These are phyloP conservation scores for Ctenochaetus hawaiiensis DNA, from an alignment of 2,797 vertebrate species.

Conservation along the genomic window DNA sequence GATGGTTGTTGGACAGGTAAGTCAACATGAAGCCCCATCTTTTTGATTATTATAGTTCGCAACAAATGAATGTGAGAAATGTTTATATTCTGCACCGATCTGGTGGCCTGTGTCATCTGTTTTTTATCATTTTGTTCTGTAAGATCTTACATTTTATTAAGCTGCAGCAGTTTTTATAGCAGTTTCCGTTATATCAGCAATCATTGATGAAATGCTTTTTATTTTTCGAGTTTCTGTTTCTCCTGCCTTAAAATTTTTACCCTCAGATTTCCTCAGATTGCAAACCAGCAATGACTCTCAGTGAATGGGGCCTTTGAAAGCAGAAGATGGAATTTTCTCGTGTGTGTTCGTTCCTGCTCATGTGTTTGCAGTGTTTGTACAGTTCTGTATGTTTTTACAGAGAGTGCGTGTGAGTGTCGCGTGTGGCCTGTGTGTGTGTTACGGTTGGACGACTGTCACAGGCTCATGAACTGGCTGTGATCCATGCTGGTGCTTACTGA, in stretches of 20 bases:
- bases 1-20: constrained; percentile 16
- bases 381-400: constrained; percentile 72
- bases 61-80: not conserved
- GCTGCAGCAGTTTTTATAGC: not conserved
- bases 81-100: not conserved
- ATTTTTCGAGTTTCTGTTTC: constrained; percentile 3
- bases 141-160: not conserved
- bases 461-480: constrained; percentile 71
- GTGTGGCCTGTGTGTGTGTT: constrained; percentile 62
- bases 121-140: not conserved
- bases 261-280: not conserved
- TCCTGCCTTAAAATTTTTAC: too few relatives aligned
- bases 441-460: constrained; percentile 66
- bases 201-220: not conserved
- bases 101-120: not conserved
- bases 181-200: not conserved
- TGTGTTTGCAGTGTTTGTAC: constrained; percentile 58
- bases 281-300: constrained; percentile 1
- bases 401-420: constrained; percentile 48
- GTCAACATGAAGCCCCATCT: not conserved
- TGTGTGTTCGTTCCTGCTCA: constrained; percentile 51
- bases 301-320: constrained; percentile 48
- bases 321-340: constrained; percentile 34
- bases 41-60: not conserved
- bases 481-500: constrained; percentile 73